These are phyloP conservation scores for Xylophagus ater DNA, from an alignment of 2,888 invertebrate genomes.

Conservation along the genomic window DNA sequence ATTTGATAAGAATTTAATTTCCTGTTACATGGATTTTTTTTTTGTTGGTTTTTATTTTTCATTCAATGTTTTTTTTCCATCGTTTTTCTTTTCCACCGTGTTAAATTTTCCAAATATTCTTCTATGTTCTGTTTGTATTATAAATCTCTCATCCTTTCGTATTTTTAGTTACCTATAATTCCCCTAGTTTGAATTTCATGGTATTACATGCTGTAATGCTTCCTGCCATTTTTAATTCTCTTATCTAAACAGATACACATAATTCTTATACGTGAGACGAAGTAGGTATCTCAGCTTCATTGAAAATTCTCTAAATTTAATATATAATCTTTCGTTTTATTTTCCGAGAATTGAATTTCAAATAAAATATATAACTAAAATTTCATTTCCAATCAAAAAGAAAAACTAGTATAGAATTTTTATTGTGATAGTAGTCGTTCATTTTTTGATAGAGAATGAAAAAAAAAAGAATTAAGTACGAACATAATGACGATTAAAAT, in stretches of 20 bases:
- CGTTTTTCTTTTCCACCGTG: neutral
- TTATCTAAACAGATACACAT: too few species aligned
- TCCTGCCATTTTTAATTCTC: too few species aligned
- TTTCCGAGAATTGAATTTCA: constrained; percentile 12
- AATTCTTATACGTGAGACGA: too few species aligned
- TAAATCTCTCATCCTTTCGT: too few species aligned
- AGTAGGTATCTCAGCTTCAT: neutral
- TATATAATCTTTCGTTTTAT: constrained; percentile 7
- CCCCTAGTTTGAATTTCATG: too few species aligned
- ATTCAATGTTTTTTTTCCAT: constrained; percentile 4
- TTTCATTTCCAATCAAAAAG: too few species aligned
- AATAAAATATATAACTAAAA: constrained; percentile 11
- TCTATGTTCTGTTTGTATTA: constrained; percentile 3
- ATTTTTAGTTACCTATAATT: too few species aligned
- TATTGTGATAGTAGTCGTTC: too few species aligned
- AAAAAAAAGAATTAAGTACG: constrained; percentile 8
- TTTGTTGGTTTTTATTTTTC: constrained; percentile 13
- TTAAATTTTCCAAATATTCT: constrained; percentile 6
- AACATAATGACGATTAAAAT: constrained; percentile 8
- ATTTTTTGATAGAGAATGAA: too few species aligned
- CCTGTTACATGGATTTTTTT: constrained; percentile 17
- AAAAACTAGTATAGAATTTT: too few species aligned
- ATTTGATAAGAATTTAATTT: constrained; percentile 20
- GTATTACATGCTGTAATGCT: too few species aligned
- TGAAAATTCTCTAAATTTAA: constrained; percentile 11